Conservation (phyloP, 2,113 vertebrate genomes). For the Echinops telfairi region DNA sequence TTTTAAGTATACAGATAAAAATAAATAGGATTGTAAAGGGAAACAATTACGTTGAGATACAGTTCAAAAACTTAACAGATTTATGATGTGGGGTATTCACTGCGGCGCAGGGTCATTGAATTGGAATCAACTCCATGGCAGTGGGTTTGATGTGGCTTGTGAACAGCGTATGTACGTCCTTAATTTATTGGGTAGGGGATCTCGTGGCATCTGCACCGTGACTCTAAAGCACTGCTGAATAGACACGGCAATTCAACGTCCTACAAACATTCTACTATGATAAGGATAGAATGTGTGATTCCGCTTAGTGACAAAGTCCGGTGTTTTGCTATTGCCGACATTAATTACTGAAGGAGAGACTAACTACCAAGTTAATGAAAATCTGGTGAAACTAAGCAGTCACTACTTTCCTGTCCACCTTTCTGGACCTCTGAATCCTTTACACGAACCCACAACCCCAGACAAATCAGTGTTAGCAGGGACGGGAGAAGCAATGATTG, state of each 20-base stretch:
- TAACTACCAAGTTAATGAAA: neutral
- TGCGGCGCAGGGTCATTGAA: too few species aligned
- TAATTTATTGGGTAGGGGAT: neutral
- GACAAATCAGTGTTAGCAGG: neutral
- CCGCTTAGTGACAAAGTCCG: neutral
- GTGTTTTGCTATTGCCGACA: neutral
- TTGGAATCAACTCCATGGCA: too few species aligned
- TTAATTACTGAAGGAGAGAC: neutral
- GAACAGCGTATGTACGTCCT: neutral
- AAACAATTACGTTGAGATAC: neutral
- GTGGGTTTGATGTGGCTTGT: too few species aligned
- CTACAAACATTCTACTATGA: neutral
- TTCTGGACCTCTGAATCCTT: neutral
- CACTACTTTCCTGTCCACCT: neutral
- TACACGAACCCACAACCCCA: neutral
- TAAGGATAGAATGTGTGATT: neutral
- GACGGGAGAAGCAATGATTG: neutral
- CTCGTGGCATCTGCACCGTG: neutral
- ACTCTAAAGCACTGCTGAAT: neutral
- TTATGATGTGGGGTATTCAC: neutral
- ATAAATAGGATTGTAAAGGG: neutral
- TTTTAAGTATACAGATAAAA: slow-evolving; percentile 41
- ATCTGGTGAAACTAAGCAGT: neutral
- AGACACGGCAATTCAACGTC: neutral
- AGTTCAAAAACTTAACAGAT: neutral